Conservation (phyloP, 92 coral and sea anemone species). For the Desmophyllum pertusum region DNA sequence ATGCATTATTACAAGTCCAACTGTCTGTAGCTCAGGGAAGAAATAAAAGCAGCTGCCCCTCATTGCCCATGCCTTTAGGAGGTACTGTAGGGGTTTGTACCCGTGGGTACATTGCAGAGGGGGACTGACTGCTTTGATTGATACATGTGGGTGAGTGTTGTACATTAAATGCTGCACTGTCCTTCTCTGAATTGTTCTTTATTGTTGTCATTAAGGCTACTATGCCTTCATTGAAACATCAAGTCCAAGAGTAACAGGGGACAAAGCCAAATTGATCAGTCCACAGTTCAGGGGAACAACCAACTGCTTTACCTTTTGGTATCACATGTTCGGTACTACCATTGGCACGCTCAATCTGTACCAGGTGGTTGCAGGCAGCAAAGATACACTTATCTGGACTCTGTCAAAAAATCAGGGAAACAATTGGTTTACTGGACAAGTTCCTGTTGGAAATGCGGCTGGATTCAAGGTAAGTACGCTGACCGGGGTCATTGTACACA, state of each 20-base stretch:
- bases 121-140: too few relatives aligned
- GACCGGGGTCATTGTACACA: neutral
- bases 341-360: slow-evolving; percentile 89
- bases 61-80: too few relatives aligned
- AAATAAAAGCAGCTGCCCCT: too few relatives aligned
- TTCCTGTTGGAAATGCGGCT: slow-evolving; percentile 69
- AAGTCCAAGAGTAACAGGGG: slow-evolving; percentile 65
- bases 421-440: slow-evolving; percentile 94
- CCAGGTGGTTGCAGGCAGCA: slow-evolving; percentile 59
- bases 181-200: neutral
- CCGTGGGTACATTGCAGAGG: too few relatives aligned
- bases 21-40: too few relatives aligned
- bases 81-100: too few relatives aligned
- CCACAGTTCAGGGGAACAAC: slow-evolving; percentile 72
- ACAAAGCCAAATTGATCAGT: slow-evolving; percentile 87
- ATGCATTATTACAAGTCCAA: too few relatives aligned
- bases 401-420: slow-evolving; percentile 76
- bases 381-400: slow-evolving; percentile 77
- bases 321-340: slow-evolving; percentile 83
- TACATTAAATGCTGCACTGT: neutral
- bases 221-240: slow-evolving; percentile 93
- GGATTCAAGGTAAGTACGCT: slow-evolving; percentile 55
- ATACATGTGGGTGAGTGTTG: too few relatives aligned
- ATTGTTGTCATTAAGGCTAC: slow-evolving; percentile 54
- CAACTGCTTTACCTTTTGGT: slow-evolving; percentile 95